These are phyloP conservation scores for Silurus aristotelis DNA, from an alignment of 2,797 vertebrate genomes.

Conservation along the genomic window DNA sequence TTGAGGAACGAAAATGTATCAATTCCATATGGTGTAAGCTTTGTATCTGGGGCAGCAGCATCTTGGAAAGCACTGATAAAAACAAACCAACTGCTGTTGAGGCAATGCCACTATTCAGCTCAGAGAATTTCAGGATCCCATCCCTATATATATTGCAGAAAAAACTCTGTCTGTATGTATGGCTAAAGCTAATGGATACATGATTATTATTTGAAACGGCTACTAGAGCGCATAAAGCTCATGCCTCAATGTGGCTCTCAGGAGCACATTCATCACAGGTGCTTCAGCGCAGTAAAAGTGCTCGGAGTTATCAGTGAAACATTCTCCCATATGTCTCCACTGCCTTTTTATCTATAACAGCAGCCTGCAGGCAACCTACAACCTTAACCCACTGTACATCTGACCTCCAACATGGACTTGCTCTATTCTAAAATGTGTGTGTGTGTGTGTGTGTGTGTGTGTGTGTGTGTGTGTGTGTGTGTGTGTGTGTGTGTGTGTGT, in stretches of 20 bases:
- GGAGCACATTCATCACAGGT: conserved; percentile 44
- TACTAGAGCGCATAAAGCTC: conserved; percentile 13
- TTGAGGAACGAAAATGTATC: too few relatives aligned
- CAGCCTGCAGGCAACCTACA: conserved; percentile 62
- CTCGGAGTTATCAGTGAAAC: conserved; percentile 51
- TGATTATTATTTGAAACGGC: conserved; percentile 17
- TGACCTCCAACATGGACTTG: conserved; percentile 49
- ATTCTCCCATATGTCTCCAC: conserved; percentile 54
- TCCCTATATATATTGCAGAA: background rate
- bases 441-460: background rate
- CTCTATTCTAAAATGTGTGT: conserved; percentile 41
- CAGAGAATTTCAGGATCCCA: background rate
- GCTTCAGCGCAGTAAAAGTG: conserved; percentile 40
- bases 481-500: background rate
- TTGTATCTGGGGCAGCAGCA: background rate
- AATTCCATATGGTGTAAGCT: background rate
- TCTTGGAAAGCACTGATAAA: conserved; percentile 1
- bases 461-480: background rate
- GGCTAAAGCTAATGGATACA: background rate
- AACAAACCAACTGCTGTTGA: background rate
- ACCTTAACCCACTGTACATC: conserved; percentile 62
- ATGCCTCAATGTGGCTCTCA: conserved; percentile 25
- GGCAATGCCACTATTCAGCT: background rate
- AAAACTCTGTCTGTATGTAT: conserved; percentile 11
- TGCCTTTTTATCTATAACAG: conserved; percentile 69